These are phyloP conservation scores for Ammodytes marinus DNA, from an alignment of 2,113 vertebrate genomes.

Conservation along the genomic window DNA sequence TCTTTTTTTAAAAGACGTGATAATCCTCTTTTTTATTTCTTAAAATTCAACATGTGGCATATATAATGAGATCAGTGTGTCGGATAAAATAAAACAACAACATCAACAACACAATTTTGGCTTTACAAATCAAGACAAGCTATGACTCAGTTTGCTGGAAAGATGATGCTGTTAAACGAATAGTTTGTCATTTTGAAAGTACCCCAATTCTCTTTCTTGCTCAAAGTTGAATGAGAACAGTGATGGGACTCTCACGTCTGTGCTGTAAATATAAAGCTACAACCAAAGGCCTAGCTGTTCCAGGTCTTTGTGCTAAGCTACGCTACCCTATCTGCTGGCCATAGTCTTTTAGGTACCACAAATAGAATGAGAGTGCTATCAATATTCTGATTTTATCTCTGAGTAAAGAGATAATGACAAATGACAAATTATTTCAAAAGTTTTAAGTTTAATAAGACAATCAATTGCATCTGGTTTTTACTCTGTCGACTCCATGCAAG, in stretches of 20 bases:
- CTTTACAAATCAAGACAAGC: conserved; percentile 1
- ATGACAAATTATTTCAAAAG: background rate
- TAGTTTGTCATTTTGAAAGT: background rate
- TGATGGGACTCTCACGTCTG: background rate
- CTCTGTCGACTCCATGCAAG: background rate
- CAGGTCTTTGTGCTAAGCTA: background rate
- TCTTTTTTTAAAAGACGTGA: background rate
- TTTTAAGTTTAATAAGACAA: background rate
- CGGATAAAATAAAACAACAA: conserved; percentile 43
- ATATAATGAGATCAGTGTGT: conserved; percentile 7
- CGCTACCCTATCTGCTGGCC: background rate
- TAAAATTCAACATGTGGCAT: background rate
- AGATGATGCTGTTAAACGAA: background rate
- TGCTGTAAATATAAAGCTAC: background rate
- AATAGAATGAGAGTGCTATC: background rate
- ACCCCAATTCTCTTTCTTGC: background rate
- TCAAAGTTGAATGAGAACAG: background rate
- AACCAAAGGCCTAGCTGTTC: background rate
- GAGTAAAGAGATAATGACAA: background rate
- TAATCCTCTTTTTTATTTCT: background rate
- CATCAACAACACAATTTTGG: conserved; percentile 28
- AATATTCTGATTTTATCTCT: background rate
- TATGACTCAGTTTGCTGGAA: conserved; percentile 1
- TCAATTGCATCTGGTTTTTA: background rate
- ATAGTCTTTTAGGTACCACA: background rate